A percentile compares a stretch with the other conserved stretches of the same genome.
Evolutionary conservation across 1,140 invertebrate genomes (phyloP).

Genomic region (Bactericera cockerelli): DNA sequence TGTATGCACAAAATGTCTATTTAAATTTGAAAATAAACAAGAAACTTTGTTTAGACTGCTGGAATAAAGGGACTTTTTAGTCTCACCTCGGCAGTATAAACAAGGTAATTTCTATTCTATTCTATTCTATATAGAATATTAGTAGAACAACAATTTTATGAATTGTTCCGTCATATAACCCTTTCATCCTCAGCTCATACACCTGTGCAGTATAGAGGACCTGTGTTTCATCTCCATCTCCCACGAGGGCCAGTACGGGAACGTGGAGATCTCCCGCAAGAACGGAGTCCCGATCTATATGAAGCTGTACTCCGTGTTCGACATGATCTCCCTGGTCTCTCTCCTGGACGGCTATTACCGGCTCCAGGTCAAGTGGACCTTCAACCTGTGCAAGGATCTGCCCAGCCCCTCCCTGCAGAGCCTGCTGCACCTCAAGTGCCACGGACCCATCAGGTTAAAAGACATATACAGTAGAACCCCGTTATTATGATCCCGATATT

Average conservation of each 20-base stretch:
- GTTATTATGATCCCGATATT: too few relatives aligned
- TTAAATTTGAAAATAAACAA: too few relatives aligned
- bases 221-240: slow-evolving; percentile 59
- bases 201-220: slow-evolving; percentile 64
- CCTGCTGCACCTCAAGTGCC: slow-evolving; percentile 58
- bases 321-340: slow-evolving; percentile 64
- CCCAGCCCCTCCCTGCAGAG: slow-evolving; percentile 55
- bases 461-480: too few relatives aligned
- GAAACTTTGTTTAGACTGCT: too few relatives aligned
- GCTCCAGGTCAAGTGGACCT: slow-evolving; percentile 73
- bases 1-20: too few relatives aligned
- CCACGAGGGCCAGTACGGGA: slow-evolving; percentile 36
- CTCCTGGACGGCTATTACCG: slow-evolving; percentile 76
- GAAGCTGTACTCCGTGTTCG: slow-evolving; percentile 40
- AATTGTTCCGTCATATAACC: too few relatives aligned
- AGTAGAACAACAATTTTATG: too few relatives aligned
- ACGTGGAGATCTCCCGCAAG: slow-evolving; percentile 58
- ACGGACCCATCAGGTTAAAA: slow-evolving; percentile 76
- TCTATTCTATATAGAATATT: too few relatives aligned
- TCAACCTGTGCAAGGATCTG: slow-evolving; percentile 68
- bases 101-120: too few relatives aligned
- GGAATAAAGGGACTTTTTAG: too few relatives aligned
- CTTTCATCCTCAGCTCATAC: slow-evolving; percentile 40
- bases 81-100: too few relatives aligned
- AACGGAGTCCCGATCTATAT: slow-evolving; percentile 62